Evolutionary conservation across 2,888 invertebrate genomes (phyloP).

Genomic region (Pollenia labialis): DNA sequence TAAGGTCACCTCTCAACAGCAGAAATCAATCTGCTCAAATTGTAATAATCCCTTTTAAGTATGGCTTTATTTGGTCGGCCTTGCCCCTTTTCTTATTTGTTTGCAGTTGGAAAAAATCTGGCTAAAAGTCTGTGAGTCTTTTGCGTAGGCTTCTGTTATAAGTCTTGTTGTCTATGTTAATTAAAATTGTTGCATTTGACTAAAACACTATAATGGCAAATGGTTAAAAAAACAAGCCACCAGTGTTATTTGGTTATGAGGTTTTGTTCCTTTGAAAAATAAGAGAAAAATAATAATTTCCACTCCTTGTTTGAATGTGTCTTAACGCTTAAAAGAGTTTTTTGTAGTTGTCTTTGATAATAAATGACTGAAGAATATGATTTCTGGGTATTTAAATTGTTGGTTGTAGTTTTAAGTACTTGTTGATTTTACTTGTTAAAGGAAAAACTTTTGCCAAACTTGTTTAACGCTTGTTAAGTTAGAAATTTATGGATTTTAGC

Average conservation of each 20-base stretch:
- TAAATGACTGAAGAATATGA: conserved; percentile 38
- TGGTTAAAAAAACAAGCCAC: conserved; percentile 28
- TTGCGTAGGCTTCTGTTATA: conserved; percentile 62
- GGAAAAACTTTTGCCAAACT: not conserved
- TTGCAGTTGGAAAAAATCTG: conserved; percentile 37
- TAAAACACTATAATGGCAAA: conserved; percentile 21
- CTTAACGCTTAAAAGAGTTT: not conserved
- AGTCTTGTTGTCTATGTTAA: conserved; percentile 66
- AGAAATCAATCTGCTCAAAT: too few relatives aligned
- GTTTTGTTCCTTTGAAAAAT: conserved; percentile 11
- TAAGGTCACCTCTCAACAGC: too few relatives aligned
- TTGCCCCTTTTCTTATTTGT: not conserved
- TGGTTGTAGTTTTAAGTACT: conserved; percentile 11
- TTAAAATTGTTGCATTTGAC: conserved; percentile 71
- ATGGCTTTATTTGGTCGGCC: too few relatives aligned
- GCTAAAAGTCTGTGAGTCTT: conserved; percentile 56
- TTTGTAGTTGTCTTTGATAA: not conserved
- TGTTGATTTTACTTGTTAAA: conserved; percentile 29
- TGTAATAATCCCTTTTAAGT: too few relatives aligned
- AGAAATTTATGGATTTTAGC: not conserved
- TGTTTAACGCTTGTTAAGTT: not conserved
- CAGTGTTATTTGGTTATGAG: conserved; percentile 31
- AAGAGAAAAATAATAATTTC: conserved; percentile 4
- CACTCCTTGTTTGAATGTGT: conserved; percentile 41
- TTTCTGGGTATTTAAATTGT: conserved; percentile 16